A percentile compares a stretch with the other conserved stretches of the same genome.
Conservation (phyloP, 2,113 vertebrate genomes). For the Columba livia region DNA sequence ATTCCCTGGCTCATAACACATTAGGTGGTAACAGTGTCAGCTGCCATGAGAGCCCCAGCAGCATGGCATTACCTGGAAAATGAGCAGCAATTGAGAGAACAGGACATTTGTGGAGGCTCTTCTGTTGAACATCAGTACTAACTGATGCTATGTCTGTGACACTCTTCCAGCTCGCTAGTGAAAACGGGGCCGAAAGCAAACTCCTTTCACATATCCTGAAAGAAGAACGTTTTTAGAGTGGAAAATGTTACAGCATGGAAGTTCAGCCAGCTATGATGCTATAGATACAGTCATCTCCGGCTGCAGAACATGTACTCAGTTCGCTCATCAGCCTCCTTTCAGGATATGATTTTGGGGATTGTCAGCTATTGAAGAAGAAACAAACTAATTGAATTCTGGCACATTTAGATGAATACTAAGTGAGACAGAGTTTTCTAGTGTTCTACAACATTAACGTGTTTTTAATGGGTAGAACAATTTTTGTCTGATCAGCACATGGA, state of each 20-base stretch:
- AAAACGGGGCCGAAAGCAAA: neutral
- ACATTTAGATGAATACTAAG: neutral
- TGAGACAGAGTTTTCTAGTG: neutral
- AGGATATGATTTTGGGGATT: neutral
- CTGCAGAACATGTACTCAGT: neutral
- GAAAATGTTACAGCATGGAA: neutral
- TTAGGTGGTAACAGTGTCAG: neutral
- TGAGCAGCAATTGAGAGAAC: rapidly evolving
- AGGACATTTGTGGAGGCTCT: neutral
- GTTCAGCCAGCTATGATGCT: neutral
- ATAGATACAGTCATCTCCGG: neutral
- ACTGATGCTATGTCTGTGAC: neutral
- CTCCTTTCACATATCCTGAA: neutral
- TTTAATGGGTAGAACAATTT: neutral
- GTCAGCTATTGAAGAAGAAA: neutral
- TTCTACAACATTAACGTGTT: neutral
- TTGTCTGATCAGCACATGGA: neutral
- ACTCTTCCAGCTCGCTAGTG: neutral
- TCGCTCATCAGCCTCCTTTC: neutral
- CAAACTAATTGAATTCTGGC: neutral
- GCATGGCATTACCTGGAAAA: neutral
- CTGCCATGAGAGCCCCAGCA: neutral
- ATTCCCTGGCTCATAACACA: neutral
- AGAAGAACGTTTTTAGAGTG: neutral
- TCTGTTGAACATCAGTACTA: neutral